Conservation (phyloP, 2,888 invertebrate genomes). For the Abrostola tripartita region DNA sequence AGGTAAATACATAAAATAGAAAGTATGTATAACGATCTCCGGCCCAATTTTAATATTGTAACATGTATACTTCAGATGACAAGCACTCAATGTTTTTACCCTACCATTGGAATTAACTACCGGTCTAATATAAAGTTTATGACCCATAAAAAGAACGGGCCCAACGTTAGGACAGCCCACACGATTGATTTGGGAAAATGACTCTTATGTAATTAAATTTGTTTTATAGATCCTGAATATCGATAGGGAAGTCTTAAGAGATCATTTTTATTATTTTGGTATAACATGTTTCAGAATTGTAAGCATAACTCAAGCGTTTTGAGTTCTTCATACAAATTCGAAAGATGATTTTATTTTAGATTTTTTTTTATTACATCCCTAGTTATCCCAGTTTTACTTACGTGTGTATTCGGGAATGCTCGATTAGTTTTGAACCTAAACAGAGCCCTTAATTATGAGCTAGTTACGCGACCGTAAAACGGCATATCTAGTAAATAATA, state of each 20-base stretch:
- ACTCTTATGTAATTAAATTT: constrained; percentile 75
- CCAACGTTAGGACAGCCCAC: constrained; percentile 49
- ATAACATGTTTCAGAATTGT: neutral
- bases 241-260: constrained; percentile 28
- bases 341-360: no score
- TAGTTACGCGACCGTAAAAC: no score
- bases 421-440: no score
- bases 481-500: no score
- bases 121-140: constrained; percentile 54
- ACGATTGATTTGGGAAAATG: constrained; percentile 58
- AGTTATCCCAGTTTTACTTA: no score
- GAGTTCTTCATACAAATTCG: constrained; percentile 39
- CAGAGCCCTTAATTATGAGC: no score
- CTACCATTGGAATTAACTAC: constrained; percentile 37
- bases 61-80: constrained; percentile 17
- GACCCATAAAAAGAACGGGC: constrained; percentile 41
- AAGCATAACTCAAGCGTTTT: constrained; percentile 39
- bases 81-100: constrained; percentile 33
- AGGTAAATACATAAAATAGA: neutral
- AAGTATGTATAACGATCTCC: neutral
- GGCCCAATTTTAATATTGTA: constrained; percentile 10
- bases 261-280: neutral
- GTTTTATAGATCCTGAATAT: constrained; percentile 69
- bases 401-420: no score
- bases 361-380: no score